Conservation (phyloP, 2,797 vertebrate genomes). For the Spinibarbus caldwelli region DNA sequence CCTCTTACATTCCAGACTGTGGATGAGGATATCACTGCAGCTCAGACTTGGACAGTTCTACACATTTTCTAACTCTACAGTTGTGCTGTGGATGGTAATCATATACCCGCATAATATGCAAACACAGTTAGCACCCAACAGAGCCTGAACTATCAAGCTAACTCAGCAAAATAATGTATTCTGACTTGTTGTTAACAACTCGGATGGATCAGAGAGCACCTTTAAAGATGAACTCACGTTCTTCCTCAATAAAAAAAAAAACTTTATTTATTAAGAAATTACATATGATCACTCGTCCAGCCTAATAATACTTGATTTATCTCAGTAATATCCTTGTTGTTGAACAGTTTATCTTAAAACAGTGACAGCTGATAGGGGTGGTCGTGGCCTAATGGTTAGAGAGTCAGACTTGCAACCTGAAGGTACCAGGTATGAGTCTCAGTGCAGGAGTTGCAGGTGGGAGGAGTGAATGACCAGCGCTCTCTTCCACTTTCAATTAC, state of each 20-base stretch:
- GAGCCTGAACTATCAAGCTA: constrained; percentile 4
- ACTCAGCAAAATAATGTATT: not conserved
- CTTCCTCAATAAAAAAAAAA: not conserved
- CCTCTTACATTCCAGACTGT: constrained; percentile 40
- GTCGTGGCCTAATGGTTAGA: not conserved
- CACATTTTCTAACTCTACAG: constrained; percentile 18
- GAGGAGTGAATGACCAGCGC: not conserved
- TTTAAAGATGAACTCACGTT: not conserved
- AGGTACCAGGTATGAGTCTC: not conserved
- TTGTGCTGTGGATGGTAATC: constrained; percentile 31
- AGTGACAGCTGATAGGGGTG: no score
- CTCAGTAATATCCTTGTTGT: not conserved
- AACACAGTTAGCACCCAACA: constrained; percentile 11
- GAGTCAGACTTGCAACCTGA: not conserved
- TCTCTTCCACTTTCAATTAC: not conserved
- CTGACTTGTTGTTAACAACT: not conserved
- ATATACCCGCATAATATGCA: constrained; percentile 3
- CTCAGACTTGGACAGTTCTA: constrained; percentile 37
- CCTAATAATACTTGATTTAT: not conserved
- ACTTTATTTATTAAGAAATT: not conserved
- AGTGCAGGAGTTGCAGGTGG: not conserved
- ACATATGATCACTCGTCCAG: not conserved
- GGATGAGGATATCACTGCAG: constrained; percentile 39
- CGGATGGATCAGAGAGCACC: not conserved
- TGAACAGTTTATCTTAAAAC: not conserved